Evolutionary conservation across 1,140 invertebrate genomes (phyloP).

Genomic region (Zaprionus kolodkinae): DNA sequence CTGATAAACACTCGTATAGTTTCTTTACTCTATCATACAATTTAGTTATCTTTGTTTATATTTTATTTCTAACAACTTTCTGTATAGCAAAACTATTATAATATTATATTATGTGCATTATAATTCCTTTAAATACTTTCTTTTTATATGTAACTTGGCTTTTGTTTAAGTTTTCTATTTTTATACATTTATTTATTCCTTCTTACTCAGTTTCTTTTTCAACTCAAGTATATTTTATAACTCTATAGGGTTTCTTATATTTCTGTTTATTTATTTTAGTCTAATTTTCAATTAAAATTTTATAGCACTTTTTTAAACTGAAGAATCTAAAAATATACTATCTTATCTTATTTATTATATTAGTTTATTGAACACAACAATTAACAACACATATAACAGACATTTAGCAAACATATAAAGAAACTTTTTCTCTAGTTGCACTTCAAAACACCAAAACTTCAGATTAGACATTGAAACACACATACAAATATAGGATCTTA

Average conservation of each 20-base stretch:
- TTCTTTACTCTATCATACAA: not conserved
- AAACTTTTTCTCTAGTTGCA: not conserved
- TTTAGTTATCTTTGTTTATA: too few species aligned
- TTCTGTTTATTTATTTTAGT: too few species aligned
- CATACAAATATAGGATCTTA: not conserved
- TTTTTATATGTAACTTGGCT: too few species aligned
- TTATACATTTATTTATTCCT: too few species aligned
- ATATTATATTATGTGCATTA: too few species aligned
- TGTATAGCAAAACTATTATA: too few species aligned
- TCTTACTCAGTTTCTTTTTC: too few species aligned
- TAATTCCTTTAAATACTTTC: too few species aligned
- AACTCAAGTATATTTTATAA: too few species aligned
- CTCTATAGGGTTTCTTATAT: too few species aligned
- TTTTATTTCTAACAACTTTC: too few species aligned
- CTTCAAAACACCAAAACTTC: not conserved
- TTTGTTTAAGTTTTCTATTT: too few species aligned
- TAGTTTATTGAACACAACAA: not conserved
- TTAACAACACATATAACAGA: not conserved
- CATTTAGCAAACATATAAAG: not conserved
- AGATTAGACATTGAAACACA: not conserved
- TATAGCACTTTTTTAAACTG: not conserved
- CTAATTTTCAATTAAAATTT: not conserved
- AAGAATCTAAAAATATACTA: not conserved
- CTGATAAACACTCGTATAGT: not conserved
- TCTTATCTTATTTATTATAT: not conserved